Evolutionary conservation across 2,888 invertebrate genomes (phyloP), one percentile per base, ranked within the genome.

Genomic region (Athetis lepigone): DNA sequence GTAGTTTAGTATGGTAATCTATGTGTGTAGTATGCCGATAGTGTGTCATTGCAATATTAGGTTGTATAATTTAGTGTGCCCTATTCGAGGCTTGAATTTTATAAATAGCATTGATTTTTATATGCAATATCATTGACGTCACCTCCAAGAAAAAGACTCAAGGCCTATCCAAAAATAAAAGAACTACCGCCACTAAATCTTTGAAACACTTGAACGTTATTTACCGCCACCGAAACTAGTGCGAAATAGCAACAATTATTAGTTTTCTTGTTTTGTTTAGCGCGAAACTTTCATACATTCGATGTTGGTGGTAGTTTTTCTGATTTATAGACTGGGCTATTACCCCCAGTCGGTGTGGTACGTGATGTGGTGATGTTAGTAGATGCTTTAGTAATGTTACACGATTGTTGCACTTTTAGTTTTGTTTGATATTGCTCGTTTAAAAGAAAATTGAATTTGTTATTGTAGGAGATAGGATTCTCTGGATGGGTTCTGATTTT

Each of bases 231-330:
- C 66, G 75, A 70, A 82, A 81, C 71, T 71, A 75, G 57, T 58
- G 63, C 54, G 79, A 77, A 82, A 83, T 75, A 82, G 70, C 77
- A 87, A 86, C 86, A 85, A 88, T 90, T 88, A 88, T 88, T 88
- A 86, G 82, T 88, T 88, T 88, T 83, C 82, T 87, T 88, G 84
- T 89, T 87, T 80, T 83, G 77, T 82, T 82, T 78, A 66, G 77
- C 72, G 62, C 55, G 46, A 66, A 64, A 79, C 74, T 77, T 82
- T 81, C 71, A 75, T 77, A 77, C 77, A 59, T 79, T 74, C 45
- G 73, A 75, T 59, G 70, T 45, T 60, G 68, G 58, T 69, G 75
- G 79, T 75, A 81, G 82, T 79, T 77, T 74, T 83, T 77, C 75
- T 84, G 85, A 85, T 85, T 85, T 85, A 85, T 85, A 70, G 57